Evolutionary conservation across 2,797 vertebrate genomes (phyloP).

Genomic region (Micrastur ruficollis): DNA sequence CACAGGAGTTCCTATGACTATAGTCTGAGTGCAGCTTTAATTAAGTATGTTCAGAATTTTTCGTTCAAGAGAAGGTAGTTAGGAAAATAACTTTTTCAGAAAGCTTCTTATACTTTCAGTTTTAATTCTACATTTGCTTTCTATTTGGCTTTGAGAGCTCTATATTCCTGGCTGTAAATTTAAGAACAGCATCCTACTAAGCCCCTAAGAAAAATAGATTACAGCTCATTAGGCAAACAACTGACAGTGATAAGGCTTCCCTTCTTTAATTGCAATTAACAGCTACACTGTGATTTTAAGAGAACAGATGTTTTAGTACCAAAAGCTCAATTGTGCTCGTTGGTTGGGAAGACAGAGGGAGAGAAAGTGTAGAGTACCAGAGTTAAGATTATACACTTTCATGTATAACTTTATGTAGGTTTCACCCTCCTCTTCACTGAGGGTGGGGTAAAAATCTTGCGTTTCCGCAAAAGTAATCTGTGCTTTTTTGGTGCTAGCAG

Average conservation of each 20-base stretch:
- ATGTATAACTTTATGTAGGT: background rate
- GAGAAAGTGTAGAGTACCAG: background rate
- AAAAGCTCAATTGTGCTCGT: background rate
- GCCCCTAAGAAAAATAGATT: background rate
- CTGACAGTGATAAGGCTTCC: background rate
- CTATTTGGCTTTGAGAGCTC: background rate
- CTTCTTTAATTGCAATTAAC: constrained; percentile 5
- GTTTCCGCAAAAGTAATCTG: background rate
- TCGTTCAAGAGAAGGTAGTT: background rate
- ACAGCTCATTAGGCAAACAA: background rate
- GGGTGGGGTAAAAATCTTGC: background rate
- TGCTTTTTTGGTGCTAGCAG: background rate
- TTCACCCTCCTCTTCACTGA: background rate
- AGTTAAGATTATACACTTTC: background rate
- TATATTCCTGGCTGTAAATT: background rate
- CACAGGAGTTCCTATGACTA: background rate
- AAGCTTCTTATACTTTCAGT: background rate
- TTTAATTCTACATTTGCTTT: background rate
- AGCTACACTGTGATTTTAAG: background rate
- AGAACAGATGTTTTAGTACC: background rate
- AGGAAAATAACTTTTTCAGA: background rate
- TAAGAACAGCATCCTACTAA: background rate
- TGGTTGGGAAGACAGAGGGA: background rate
- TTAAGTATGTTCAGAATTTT: background rate
- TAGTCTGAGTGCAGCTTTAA: background rate